Evolutionary conservation across 2,113 vertebrate species (phyloP).

Genomic region (Lontra canadensis): DNA sequence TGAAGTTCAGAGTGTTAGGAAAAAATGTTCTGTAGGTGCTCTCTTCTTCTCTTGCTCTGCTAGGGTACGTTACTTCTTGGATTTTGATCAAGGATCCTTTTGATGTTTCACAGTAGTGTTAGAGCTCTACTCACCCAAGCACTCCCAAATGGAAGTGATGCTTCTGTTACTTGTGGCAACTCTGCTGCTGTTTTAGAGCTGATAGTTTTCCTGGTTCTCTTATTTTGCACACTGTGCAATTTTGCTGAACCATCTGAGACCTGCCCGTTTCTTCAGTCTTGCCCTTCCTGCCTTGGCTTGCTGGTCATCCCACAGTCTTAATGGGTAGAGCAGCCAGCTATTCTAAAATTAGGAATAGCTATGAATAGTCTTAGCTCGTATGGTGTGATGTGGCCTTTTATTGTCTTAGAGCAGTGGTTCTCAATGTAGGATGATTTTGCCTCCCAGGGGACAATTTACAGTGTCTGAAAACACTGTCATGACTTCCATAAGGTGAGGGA

Average conservation of each 20-base stretch:
- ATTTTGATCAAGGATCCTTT: slow-evolving; percentile 20
- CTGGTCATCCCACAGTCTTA: background rate
- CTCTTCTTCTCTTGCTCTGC: background rate
- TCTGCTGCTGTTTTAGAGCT: background rate
- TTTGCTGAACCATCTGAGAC: background rate
- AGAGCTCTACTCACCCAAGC: background rate
- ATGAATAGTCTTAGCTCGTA: slow-evolving; percentile 5
- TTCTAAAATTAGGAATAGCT: slow-evolving; percentile 19
- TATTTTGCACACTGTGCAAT: background rate
- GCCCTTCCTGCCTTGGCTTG: background rate
- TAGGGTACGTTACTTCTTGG: background rate
- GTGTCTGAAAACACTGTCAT: background rate
- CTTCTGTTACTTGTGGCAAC: background rate
- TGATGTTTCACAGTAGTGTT: background rate
- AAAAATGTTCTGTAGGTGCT: background rate
- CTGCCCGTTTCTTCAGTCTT: background rate
- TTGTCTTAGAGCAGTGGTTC: slow-evolving; percentile 14
- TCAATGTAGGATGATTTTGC: background rate
- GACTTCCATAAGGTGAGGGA: background rate
- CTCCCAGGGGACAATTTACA: background rate
- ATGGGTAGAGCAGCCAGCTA: background rate
- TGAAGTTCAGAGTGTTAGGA: background rate
- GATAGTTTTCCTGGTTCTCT: background rate
- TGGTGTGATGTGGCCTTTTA: slow-evolving; percentile 1
- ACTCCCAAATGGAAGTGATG: background rate